A percentile compares a stretch with the other conserved stretches of the same genome.
Conservation (phyloP, 1,140 invertebrate genomes). For the Aleiodes sp. region DNA sequence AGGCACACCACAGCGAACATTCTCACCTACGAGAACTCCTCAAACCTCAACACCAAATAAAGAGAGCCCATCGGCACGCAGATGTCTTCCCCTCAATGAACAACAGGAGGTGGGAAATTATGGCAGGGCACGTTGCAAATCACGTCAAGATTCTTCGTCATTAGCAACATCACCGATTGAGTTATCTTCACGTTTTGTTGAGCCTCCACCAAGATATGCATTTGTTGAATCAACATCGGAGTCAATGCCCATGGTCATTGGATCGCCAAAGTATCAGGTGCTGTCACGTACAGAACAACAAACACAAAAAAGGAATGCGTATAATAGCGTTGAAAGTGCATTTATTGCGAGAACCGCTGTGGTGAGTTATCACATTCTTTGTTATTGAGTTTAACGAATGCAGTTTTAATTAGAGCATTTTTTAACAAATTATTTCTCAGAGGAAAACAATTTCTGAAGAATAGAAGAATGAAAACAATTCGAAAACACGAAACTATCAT, state of each 20-base stretch:
- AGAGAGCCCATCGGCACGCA: conserved; percentile 56
- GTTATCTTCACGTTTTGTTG: conserved; percentile 35
- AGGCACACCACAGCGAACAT: conserved; percentile 54
- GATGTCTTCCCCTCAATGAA: conserved; percentile 59
- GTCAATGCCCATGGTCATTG: conserved; percentile 55
- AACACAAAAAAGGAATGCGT: conserved; percentile 46
- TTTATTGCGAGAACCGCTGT: conserved; percentile 64
- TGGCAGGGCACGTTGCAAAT: conserved; percentile 51
- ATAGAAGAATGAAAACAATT: neutral
- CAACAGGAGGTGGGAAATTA: conserved; percentile 53
- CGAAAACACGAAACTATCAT: too few species aligned
- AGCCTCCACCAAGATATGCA: conserved; percentile 49
- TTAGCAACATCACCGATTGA: conserved; percentile 27
- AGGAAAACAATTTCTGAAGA: too few species aligned
- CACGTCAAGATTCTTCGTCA: conserved; percentile 12
- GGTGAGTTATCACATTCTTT: conserved; percentile 46
- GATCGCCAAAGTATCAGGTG: conserved; percentile 57
- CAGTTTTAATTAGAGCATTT: too few species aligned
- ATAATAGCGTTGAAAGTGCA: conserved; percentile 59
- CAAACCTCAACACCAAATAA: conserved; percentile 63
- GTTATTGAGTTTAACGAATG: conserved; percentile 20
- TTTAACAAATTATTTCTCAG: conserved; percentile 4
- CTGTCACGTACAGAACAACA: conserved; percentile 35
- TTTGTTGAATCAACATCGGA: conserved; percentile 51
- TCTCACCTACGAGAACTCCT: conserved; percentile 42